Base-by-base conservation (phyloP, 2,888 invertebrate genomes). In the Limnephilus auricula region DNA sequence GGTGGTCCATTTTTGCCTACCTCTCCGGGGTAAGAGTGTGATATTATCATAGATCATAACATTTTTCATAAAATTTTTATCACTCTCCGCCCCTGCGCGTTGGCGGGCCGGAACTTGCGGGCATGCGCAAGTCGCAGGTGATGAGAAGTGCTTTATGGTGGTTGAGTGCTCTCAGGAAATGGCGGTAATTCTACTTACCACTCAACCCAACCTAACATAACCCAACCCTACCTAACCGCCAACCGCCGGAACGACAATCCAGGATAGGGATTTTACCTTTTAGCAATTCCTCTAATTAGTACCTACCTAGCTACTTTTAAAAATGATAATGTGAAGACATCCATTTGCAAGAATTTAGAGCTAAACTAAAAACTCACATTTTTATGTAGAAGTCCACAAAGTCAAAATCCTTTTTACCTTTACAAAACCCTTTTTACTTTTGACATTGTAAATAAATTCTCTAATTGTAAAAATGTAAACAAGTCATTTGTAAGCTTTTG, bases 81-180 rank as follows among this genome's bases (percentile, higher is more conserved):
- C 85, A 85, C 12, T 15, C 37, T 37, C 83, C 83, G 32, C 83
- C 37, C 32, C 5, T 32, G 80, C 32, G 18, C 15, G 32, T 0
- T 80, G 32, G 31, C 80, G 31, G 13, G 31, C 32, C 80, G 80
- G 83, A 83, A 83, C 83, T 37, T 31, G 34, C 80, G 80, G 32
- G 30, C 31, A 32, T 80, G 32, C 31, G 80, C 32, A 25, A 15
- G 25, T 83, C 83, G 83, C 83, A 83, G 83, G 83, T 83, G 83
- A 83, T 32, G 80, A 79, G 9, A 32, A 83, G 83, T 83, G 83
- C 32, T 83, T 83, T 83, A 83, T 83, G 83, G 83, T 83, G 83
- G 83, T 83, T 32, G 83, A 65, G 65, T 65, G 65, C 65, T 65
- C 25, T 65, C 65, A 65, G 65, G 65, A 65, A 65, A 65, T 65